Evolutionary conservation across 1,140 invertebrate genomes (phyloP).

Genomic region (Lepidostoma basale): DNA sequence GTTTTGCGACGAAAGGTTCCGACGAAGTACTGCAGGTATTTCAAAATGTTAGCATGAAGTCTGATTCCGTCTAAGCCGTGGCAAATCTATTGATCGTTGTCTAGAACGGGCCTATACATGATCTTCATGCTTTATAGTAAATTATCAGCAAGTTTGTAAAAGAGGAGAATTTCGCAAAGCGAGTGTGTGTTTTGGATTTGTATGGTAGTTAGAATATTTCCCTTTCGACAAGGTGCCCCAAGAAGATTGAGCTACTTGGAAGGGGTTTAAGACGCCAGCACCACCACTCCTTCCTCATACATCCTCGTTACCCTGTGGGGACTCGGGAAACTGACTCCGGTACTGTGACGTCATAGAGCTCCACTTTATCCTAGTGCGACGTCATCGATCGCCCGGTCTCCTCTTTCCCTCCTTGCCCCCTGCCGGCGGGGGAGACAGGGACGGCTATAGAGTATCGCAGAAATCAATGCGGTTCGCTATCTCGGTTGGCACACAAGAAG

Average conservation of each 20-base stretch:
- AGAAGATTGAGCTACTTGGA: neutral
- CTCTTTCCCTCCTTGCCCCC: neutral
- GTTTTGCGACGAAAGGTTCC: neutral
- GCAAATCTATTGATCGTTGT: neutral
- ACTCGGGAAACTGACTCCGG: slow-evolving; percentile 8
- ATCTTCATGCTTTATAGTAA: neutral
- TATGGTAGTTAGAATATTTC: neutral
- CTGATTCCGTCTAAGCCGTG: neutral
- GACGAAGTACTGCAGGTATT: neutral
- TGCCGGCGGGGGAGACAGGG: neutral
- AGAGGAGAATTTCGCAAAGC: neutral
- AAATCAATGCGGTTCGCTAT: slow-evolving; percentile 35
- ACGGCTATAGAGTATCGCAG: slow-evolving; percentile 18
- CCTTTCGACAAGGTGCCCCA: neutral
- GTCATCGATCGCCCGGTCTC: slow-evolving; percentile 27
- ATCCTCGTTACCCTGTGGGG: slow-evolving; percentile 12
- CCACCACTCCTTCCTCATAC: slow-evolving; percentile 2
- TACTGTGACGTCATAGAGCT: slow-evolving; percentile 21
- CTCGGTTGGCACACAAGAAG: slow-evolving; percentile 5
- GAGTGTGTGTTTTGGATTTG: no score
- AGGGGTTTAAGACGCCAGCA: no score
- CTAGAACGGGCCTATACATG: neutral
- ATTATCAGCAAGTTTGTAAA: neutral
- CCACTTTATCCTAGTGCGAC: slow-evolving; percentile 30
- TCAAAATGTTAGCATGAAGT: neutral